Evolutionary conservation across 2,113 vertebrate genomes (phyloP).

Genomic region (Alexandromys fortis): DNA sequence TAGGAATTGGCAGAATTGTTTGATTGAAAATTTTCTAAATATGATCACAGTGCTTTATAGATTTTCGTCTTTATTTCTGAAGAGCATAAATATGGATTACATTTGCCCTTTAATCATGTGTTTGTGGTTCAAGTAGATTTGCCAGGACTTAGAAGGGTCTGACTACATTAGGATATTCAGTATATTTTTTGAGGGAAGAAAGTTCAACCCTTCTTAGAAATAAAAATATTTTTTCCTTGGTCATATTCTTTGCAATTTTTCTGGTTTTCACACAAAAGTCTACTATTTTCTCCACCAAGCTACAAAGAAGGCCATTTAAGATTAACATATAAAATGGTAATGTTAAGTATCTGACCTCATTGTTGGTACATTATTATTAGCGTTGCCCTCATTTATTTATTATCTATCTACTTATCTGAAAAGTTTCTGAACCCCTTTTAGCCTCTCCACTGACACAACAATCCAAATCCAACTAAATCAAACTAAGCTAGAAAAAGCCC

Average conservation of each 20-base stretch:
- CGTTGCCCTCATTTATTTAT: neutral
- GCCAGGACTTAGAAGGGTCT: neutral
- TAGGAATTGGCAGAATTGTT: slow-evolving; percentile 29
- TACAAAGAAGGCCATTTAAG: neutral
- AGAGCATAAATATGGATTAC: neutral
- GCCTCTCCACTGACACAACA: no score
- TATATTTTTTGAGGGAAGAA: neutral
- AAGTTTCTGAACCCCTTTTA: no score
- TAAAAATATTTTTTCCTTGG: neutral
- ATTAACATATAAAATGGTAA: neutral
- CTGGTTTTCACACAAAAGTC: neutral
- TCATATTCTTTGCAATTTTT: neutral
- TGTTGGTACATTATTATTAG: neutral
- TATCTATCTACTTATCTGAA: neutral
- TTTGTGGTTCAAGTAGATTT: slow-evolving; percentile 6
- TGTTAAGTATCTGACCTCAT: neutral
- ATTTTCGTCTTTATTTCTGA: slow-evolving; percentile 14
- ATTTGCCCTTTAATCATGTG: slow-evolving; percentile 21
- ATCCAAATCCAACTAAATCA: no score
- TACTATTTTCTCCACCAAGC: neutral
- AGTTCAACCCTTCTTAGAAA: neutral
- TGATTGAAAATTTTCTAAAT: slow-evolving; percentile 67
- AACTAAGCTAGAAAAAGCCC: no score
- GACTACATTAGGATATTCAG: neutral
- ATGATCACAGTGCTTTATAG: slow-evolving; percentile 43